Conservation (phyloP, 2,113 vertebrate species). For the Xenopus borealis region DNA sequence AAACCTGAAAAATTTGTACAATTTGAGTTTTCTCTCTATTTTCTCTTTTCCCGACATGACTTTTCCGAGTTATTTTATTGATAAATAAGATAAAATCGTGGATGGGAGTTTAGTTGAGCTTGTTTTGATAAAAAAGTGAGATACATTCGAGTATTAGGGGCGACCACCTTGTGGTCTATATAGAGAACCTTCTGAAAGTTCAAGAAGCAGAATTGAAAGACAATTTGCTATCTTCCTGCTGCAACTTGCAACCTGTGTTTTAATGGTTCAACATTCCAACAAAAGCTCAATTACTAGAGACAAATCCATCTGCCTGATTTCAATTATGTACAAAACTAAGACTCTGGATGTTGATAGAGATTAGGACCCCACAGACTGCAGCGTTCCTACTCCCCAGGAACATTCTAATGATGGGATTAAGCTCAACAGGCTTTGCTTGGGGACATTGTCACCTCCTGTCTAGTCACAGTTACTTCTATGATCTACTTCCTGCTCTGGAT, state of each 20-base stretch:
- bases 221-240: not conserved
- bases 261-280: conserved; percentile 8
- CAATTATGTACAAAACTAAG: conserved; percentile 60
- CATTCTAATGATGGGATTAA: conserved; percentile 47
- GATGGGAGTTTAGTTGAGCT: too few relatives aligned
- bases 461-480: conserved; percentile 29
- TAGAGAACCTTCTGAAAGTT: too few relatives aligned
- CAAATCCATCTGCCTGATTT: conserved; percentile 63
- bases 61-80: too few relatives aligned
- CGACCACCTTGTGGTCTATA: too few relatives aligned
- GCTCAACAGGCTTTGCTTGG: not conserved
- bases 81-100: too few relatives aligned
- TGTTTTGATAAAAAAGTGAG: too few relatives aligned
- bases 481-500: conserved; percentile 37
- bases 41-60: too few relatives aligned
- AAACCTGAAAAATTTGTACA: too few relatives aligned
- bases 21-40: too few relatives aligned
- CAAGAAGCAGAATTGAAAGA: not conserved
- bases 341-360: conserved; percentile 49
- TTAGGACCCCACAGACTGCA: conserved; percentile 63
- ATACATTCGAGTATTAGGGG: too few relatives aligned
- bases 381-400: conserved; percentile 51
- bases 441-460: conserved; percentile 22
- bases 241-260: not conserved
- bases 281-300: conserved; percentile 40